phyloP scores from a whole-genome alignment of 1,140 invertebrate genomes.

The Euura lappo region DNA sequence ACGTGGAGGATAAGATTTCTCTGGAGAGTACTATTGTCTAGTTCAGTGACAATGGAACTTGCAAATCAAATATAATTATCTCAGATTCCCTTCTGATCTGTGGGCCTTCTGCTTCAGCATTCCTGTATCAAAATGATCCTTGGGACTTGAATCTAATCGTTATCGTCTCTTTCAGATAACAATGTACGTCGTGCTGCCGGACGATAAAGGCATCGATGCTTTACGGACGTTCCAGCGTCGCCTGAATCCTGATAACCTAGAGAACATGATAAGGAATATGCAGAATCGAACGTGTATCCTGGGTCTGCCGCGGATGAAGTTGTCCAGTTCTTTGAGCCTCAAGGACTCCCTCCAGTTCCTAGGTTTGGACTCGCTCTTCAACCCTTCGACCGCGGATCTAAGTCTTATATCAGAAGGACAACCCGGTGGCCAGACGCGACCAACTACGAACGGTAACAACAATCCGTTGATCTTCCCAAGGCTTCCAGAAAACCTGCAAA shows the following conservation, averaged over 20 bases:
- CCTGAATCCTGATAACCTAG: conserved; percentile 61
- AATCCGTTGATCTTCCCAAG: conserved; percentile 27
- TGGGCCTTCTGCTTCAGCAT: too few species aligned
- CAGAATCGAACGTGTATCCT: conserved; percentile 61
- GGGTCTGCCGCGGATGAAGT: conserved; percentile 71
- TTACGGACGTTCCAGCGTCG: conserved; percentile 59
- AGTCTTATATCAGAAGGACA: conserved; percentile 61
- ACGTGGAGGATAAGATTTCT: too few species aligned
- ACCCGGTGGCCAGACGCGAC: background rate
- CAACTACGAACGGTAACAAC: background rate
- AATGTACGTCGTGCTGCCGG: conserved; percentile 77
- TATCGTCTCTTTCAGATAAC: conserved; percentile 46
- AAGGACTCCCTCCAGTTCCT: conserved; percentile 59
- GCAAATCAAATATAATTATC: too few species aligned
- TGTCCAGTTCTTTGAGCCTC: conserved; percentile 65
- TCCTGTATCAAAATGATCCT: background rate
- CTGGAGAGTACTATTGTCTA: too few species aligned
- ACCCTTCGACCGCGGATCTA: conserved; percentile 64
- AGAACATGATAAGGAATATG: conserved; percentile 61
- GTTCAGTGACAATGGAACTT: too few species aligned
- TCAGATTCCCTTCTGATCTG: too few species aligned
- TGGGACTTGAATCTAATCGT: background rate
- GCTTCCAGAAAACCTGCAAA: conserved; percentile 20
- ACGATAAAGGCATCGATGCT: conserved; percentile 52
- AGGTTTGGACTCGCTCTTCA: conserved; percentile 68